These are phyloP conservation scores for Myzus persicae DNA, from an alignment of 1,140 invertebrate species.

Conservation along the genomic window DNA sequence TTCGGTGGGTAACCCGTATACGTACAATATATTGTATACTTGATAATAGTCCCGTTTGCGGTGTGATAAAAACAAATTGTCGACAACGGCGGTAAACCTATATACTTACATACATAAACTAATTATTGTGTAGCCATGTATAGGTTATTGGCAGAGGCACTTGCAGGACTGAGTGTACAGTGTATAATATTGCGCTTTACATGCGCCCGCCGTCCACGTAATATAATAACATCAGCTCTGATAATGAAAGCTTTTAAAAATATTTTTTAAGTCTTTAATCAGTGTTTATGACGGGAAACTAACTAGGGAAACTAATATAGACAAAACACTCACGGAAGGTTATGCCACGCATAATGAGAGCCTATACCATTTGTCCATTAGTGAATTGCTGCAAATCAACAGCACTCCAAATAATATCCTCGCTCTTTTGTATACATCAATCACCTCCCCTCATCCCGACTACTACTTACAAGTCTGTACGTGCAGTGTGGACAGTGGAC, in stretches of 20 bases:
- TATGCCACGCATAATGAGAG: neutral
- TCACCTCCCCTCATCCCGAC: neutral
- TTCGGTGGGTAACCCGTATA: neutral
- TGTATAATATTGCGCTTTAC: too few relatives aligned
- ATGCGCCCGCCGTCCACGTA: too few relatives aligned
- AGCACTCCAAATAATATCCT: neutral
- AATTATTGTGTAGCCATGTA: too few relatives aligned
- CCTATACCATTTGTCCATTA: neutral
- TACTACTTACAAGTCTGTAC: neutral
- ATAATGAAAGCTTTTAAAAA: neutral
- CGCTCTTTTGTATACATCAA: neutral
- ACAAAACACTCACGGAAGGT: neutral
- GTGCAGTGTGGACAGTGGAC: neutral
- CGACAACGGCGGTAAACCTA: too few relatives aligned
- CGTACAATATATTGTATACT: too few relatives aligned
- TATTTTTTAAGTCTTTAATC: neutral
- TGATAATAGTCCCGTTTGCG: too few relatives aligned
- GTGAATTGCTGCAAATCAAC: neutral
- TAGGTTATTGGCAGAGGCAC: too few relatives aligned
- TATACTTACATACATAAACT: too few relatives aligned
- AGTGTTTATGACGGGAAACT: neutral
- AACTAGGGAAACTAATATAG: neutral
- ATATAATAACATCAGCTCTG: neutral
- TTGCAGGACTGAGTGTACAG: too few relatives aligned
- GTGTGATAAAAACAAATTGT: too few relatives aligned